Evolutionary conservation across 2,797 vertebrate species (phyloP).

Genomic region (Hypotaenidia okinawae): DNA sequence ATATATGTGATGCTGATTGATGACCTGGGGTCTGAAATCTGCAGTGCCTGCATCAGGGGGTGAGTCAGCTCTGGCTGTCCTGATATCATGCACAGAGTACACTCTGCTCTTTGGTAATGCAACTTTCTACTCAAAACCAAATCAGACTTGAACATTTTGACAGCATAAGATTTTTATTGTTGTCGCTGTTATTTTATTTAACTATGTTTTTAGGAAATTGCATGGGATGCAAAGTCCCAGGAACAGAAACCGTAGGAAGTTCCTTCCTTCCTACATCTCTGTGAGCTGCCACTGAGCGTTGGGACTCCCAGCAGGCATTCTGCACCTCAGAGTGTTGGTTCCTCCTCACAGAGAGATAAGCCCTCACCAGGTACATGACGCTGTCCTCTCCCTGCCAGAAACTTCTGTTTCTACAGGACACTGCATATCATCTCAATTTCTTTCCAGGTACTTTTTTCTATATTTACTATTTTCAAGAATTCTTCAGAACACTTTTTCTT

Average conservation of each 20-base stretch:
- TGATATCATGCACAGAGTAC: not conserved
- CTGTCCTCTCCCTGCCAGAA: not conserved
- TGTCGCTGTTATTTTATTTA: not conserved
- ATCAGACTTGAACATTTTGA: not conserved
- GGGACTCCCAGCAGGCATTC: not conserved
- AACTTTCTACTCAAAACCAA: not conserved
- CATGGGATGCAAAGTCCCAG: not conserved
- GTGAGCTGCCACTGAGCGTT: not conserved
- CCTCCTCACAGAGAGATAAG: not conserved
- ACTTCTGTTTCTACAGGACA: not conserved
- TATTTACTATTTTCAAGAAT: not conserved
- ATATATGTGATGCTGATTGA: not conserved
- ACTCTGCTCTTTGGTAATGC: not conserved
- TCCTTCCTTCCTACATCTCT: not conserved
- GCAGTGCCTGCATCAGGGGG: too few relatives aligned
- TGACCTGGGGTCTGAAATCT: not conserved
- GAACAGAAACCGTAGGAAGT: not conserved
- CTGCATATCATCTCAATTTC: not conserved
- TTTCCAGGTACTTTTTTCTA: not conserved
- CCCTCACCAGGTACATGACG: not conserved
- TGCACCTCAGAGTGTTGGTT: not conserved
- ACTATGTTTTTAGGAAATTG: not conserved
- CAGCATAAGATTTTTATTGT: not conserved
- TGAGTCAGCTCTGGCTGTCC: not conserved
- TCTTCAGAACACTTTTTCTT: not conserved